phyloP scores from a whole-genome alignment of 2,797 vertebrate species.

The Aldrovandia affinis region DNA sequence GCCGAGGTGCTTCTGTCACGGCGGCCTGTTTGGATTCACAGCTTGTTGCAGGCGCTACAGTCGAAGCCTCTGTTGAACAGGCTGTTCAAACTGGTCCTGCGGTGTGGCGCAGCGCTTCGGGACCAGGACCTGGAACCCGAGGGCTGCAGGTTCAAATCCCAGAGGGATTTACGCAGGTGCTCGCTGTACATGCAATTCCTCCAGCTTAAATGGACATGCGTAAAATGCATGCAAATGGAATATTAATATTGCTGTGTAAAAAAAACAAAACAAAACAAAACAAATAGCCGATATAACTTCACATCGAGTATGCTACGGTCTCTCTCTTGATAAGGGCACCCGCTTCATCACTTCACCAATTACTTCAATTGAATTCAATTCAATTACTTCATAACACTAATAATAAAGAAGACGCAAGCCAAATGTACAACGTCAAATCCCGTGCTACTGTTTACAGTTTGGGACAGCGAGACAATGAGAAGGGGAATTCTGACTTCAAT shows the following conservation, averaged over 20 bases:
- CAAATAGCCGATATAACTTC: no score
- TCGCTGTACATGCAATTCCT: not conserved
- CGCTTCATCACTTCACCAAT: no score
- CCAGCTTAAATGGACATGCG: not conserved
- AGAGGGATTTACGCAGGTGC: not conserved
- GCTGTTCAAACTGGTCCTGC: not conserved
- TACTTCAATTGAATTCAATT: no score
- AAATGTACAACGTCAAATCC: not conserved
- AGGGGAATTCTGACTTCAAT: not conserved
- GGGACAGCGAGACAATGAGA: not conserved
- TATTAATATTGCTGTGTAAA: no score
- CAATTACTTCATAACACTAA: no score
- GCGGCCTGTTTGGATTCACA: not conserved
- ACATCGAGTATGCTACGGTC: no score
- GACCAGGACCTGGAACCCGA: not conserved
- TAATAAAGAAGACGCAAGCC: not conserved
- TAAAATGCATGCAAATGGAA: not conserved
- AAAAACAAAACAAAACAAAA: no score
- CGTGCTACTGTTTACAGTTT: not conserved
- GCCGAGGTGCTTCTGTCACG: not conserved
- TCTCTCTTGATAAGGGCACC: no score
- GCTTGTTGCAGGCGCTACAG: not conserved
- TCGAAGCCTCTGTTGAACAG: not conserved
- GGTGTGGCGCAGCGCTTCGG: not conserved
- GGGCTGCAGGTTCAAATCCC: not conserved